Conservation (phyloP, 2,888 invertebrate species). For the Pasiphila rectangulata region DNA sequence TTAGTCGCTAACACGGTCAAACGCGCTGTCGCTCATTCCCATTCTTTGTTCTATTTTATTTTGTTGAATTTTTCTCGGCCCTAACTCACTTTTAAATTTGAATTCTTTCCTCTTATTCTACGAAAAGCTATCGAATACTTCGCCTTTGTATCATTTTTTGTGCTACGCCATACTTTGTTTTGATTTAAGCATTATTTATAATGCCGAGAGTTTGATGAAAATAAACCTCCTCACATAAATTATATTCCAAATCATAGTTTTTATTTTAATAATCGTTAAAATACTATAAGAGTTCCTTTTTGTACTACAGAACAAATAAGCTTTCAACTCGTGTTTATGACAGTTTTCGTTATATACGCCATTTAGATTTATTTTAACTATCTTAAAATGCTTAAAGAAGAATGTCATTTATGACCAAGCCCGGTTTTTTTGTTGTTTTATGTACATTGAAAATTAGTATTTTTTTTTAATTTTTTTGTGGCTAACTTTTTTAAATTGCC, state of each 20-base stretch:
- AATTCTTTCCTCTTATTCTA: slow-evolving; percentile 77
- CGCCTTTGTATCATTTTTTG: slow-evolving; percentile 80
- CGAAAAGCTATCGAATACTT: slow-evolving; percentile 77
- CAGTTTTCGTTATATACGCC: too few species aligned
- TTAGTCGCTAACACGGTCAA: slow-evolving; percentile 47
- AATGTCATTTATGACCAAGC: too few species aligned
- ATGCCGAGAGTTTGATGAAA: slow-evolving; percentile 46
- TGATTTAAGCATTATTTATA: slow-evolving; percentile 71
- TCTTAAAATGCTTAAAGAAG: too few species aligned
- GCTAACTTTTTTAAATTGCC: too few species aligned
- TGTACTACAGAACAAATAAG: too few species aligned
- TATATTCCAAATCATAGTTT: neutral
- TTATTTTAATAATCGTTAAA: too few species aligned
- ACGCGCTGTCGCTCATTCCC: slow-evolving; percentile 47
- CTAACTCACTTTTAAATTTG: slow-evolving; percentile 68
- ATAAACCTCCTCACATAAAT: slow-evolving; percentile 41
- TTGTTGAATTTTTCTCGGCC: slow-evolving; percentile 63
- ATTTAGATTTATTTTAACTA: too few species aligned
- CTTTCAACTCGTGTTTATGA: too few species aligned
- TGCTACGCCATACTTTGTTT: slow-evolving; percentile 63
- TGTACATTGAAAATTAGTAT: too few species aligned
- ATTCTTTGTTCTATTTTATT: slow-evolving; percentile 59
- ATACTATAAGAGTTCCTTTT: too few species aligned
- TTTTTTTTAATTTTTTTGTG: too few species aligned
- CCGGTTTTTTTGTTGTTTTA: too few species aligned